Evolutionary conservation across 1,140 invertebrate genomes (phyloP), one percentile per base, ranked within the genome.

Genomic region (Zophobas morio): DNA sequence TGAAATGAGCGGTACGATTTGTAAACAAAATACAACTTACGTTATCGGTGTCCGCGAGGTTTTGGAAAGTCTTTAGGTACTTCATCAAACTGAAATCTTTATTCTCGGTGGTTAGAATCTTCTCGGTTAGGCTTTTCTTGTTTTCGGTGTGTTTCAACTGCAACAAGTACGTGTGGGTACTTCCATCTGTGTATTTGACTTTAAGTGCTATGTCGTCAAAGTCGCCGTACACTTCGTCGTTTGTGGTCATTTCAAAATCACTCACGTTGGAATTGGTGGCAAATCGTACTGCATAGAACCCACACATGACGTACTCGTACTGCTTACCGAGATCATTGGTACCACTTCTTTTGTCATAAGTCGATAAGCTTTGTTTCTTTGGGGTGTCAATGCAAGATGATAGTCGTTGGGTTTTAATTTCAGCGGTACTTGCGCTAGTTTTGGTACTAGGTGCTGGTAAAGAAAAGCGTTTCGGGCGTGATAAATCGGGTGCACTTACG

Each of bases 281-380:
- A n/a, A 51, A 51, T 20, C n/a, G 5, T n/a, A 51, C 2, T 8
- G 3, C 49, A 20, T 5, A 51, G 20, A 51, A n/a, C 5, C 5
- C n/a, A n/a, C 49, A 51, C n/a, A 51, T 51, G 5, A 51, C 2
- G 49, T 51, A 51, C n/a, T 51, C 49, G 49, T 51, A 51, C n/a
- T 51, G 3, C n/a, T n/a, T 51, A 5, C 49, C 49, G 2, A 5
- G 3, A n/a, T 51, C n/a, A 2, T 5, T 51, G 49, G 49, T 51
- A 3, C 49, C 49, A 20, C 3, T 51, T 20, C 49, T 51, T 20
- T 51, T 51, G n/a, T n/a, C n/a, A 20, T 51, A 51, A 2, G 49
- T 51, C 6, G n/a, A n/a, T 46, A 6, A 46, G 6, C 2, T 46
- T 46, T 6, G 40, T 3, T 6, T 46, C 2, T 2, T 3, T 46